A percentile compares a stretch with the other conserved stretches of the same genome.
phyloP scores from a whole-genome alignment of 2,888 invertebrate genomes.

The Ophion costatus region DNA sequence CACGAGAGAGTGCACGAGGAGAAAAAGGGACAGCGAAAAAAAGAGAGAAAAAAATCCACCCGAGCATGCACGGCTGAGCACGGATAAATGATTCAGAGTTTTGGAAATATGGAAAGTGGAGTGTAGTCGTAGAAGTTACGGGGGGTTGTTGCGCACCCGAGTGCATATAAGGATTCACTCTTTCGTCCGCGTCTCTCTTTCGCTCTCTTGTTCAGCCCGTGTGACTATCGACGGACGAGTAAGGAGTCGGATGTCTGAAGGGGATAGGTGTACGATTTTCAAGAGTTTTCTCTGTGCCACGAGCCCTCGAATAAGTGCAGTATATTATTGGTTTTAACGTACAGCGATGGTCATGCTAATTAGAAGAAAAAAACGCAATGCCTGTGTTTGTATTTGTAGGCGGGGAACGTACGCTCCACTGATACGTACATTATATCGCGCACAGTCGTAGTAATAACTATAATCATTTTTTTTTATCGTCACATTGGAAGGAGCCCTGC shows the following conservation, averaged over 20 bases:
- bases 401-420: conserved; percentile 10
- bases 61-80: conserved; percentile 78
- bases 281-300: conserved; percentile 69
- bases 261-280: conserved; percentile 69
- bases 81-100: conserved; percentile 81
- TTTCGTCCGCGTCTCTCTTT: conserved; percentile 33
- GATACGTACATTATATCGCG: conserved; percentile 13
- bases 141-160: conserved; percentile 32
- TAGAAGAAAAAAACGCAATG: conserved; percentile 8
- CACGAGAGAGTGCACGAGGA: conserved; percentile 34
- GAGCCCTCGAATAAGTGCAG: conserved; percentile 67
- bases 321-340: conserved; percentile 37
- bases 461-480: conserved; percentile 29
- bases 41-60: conserved; percentile 55
- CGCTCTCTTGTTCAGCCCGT: conserved; percentile 17
- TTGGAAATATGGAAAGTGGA: conserved; percentile 80
- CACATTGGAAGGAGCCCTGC: conserved; percentile 3
- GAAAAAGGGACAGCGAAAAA: conserved; percentile 16
- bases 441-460: conserved; percentile 22
- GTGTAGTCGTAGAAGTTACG: conserved; percentile 64
- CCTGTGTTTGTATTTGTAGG: conserved; percentile 15
- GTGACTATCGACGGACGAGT: conserved; percentile 57
- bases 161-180: conserved; percentile 43
- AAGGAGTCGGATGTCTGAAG: conserved; percentile 33
- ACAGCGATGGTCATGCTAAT: conserved; percentile 62